phyloP scores from a whole-genome alignment of 2,797 vertebrate species.

The Kryptopterus vitreolus region DNA sequence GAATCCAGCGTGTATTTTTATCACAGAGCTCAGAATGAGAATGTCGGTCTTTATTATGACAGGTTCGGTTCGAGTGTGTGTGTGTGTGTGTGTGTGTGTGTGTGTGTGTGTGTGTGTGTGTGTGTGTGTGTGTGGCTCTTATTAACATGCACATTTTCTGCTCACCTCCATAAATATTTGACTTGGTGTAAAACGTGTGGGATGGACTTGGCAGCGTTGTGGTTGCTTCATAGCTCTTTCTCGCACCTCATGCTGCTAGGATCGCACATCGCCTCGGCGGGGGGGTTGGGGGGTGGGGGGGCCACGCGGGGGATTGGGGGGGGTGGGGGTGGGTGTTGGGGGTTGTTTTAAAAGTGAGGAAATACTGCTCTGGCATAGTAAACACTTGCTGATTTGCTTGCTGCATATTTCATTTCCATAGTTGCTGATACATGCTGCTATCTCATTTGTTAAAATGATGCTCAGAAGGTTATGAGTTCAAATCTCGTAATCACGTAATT shows the following conservation, averaged over 20 bases:
- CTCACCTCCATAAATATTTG: constrained; percentile 23
- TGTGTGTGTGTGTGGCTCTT: background rate
- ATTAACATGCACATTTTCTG: background rate
- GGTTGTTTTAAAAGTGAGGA: constrained; percentile 5
- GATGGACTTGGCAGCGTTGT: background rate
- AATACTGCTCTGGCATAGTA: constrained; percentile 5
- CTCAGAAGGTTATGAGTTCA: too few relatives aligned
- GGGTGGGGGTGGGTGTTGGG: too few relatives aligned
- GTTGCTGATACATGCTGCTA: background rate
- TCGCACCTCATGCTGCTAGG: constrained; percentile 1
- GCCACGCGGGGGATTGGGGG: too few relatives aligned
- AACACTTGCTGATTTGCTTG: background rate
- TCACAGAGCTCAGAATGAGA: constrained; percentile 18
- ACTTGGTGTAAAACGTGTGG: background rate
- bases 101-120: too few relatives aligned
- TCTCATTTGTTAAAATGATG: too few relatives aligned
- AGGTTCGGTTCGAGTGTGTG: constrained; percentile 2
- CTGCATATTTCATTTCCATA: background rate
- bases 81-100: too few relatives aligned
- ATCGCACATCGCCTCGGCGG: background rate
- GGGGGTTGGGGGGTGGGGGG: too few relatives aligned
- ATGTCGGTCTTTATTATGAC: constrained; percentile 18
- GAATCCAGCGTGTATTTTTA: constrained; percentile 27
- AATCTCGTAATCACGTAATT: too few relatives aligned
- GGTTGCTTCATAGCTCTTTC: background rate